Conservation (phyloP, 2,888 invertebrate genomes). For the Gymnoscelis rufifasciata region DNA sequence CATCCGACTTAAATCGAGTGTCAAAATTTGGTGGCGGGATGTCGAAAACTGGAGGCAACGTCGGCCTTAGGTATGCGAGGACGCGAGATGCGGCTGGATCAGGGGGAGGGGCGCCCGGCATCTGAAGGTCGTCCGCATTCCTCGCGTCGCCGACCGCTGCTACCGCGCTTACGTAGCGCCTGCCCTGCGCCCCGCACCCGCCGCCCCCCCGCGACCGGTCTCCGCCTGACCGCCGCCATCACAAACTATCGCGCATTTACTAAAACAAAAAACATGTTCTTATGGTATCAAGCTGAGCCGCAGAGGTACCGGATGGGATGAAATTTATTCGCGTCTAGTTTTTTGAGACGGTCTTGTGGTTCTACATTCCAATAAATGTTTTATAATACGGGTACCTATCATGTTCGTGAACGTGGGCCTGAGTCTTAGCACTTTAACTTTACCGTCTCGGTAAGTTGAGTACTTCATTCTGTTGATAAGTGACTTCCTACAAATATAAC, state of each 20-base stretch:
- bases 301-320: slow-evolving; percentile 76
- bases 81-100: slow-evolving; percentile 76
- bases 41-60: slow-evolving; percentile 74
- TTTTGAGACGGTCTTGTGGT: slow-evolving; percentile 58
- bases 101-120: slow-evolving; percentile 75
- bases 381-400: slow-evolving; percentile 39
- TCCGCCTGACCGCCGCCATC: slow-evolving; percentile 62
- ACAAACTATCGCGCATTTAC: slow-evolving; percentile 75
- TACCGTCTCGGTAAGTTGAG: neutral
- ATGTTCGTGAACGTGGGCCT: slow-evolving; percentile 14
- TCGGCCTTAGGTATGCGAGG: slow-evolving; percentile 75
- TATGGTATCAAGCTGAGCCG: slow-evolving; percentile 71
- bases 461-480: neutral
- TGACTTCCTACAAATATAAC: no score
- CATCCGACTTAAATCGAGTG: slow-evolving; percentile 55
- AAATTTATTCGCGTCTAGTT: slow-evolving; percentile 75
- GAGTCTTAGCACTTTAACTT: slow-evolving; percentile 3
- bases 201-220: slow-evolving; percentile 54
- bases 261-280: slow-evolving; percentile 76
- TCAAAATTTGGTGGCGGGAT: slow-evolving; percentile 70
- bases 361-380: slow-evolving; percentile 65
- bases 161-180: slow-evolving; percentile 80
- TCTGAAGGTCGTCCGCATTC: slow-evolving; percentile 80
- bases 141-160: slow-evolving; percentile 77
- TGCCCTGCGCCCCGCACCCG: slow-evolving; percentile 41